Conservation (phyloP, 1,140 invertebrate genomes). For the Cydia amplana region DNA sequence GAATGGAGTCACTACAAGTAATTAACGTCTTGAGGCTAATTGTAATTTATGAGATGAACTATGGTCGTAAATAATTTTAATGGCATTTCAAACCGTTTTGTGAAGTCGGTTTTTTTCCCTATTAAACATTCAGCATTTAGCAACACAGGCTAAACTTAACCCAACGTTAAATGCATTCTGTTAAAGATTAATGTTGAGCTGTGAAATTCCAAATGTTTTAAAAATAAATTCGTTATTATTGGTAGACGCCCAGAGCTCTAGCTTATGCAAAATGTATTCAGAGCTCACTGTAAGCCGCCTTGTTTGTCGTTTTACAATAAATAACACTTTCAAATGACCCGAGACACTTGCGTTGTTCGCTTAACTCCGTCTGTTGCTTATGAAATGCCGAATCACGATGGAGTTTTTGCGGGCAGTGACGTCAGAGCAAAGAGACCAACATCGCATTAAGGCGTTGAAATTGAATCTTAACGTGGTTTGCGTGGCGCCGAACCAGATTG, state of each 20-base stretch:
- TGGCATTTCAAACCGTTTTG: too few species aligned
- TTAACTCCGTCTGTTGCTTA: constrained; percentile 26
- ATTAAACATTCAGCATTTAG: neutral
- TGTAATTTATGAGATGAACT: too few species aligned
- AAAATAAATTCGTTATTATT: constrained; percentile 1
- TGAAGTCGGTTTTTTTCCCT: too few species aligned
- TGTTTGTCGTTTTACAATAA: constrained; percentile 28
- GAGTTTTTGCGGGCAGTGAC: constrained; percentile 27
- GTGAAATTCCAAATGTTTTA: neutral
- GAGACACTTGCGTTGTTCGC: neutral
- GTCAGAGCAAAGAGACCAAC: constrained; percentile 3
- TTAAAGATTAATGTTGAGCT: neutral
- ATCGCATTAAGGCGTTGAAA: constrained; percentile 9
- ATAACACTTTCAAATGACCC: constrained; percentile 25
- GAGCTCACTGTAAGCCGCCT: constrained; percentile 7
- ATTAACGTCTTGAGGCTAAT: too few species aligned
- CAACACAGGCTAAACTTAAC: constrained; percentile 4
- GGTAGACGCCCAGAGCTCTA: neutral
- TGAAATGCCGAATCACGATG: constrained; percentile 24
- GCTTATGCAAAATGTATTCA: constrained; percentile 28
- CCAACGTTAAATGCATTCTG: constrained; percentile 1
- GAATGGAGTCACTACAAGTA: too few species aligned
- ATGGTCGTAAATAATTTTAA: too few species aligned
- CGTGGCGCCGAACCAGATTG: constrained; percentile 17
- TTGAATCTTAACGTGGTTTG: constrained; percentile 31